Percentiles rank a stretch among this genome's conserved stretches.
Conservation (phyloP, 1,140 invertebrate genomes). For the Drosophila willistoni region DNA sequence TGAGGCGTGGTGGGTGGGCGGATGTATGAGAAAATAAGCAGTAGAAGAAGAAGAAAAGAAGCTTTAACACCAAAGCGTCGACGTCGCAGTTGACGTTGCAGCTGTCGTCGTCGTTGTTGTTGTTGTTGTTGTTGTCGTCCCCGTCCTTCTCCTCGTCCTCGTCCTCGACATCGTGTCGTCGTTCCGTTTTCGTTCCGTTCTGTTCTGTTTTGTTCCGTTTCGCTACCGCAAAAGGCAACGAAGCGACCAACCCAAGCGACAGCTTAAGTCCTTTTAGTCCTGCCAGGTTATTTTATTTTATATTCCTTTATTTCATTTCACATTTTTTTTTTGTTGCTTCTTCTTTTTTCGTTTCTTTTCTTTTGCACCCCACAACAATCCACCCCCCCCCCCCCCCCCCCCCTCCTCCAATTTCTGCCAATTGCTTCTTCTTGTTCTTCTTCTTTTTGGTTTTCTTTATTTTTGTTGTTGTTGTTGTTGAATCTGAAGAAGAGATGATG, state of each 20-base stretch:
- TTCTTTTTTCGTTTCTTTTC: slow-evolving; percentile 28
- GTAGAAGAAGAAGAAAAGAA: slow-evolving; percentile 28
- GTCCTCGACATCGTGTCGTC: neutral
- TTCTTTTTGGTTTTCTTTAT: neutral
- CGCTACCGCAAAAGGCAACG: slow-evolving; percentile 21
- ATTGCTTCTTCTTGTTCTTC: neutral
- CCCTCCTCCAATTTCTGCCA: neutral
- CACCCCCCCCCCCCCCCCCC: no score
- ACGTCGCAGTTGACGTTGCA: slow-evolving; percentile 1
- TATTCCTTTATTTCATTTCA: slow-evolving; percentile 14
- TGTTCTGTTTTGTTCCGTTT: neutral
- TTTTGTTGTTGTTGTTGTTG: slow-evolving; percentile 20
- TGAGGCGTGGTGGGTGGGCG: neutral
- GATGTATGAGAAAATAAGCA: neutral
- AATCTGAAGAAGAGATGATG: slow-evolving; percentile 18
- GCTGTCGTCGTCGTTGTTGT: neutral
- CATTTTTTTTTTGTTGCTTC: slow-evolving; percentile 18
- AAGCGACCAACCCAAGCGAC: slow-evolving; percentile 25
- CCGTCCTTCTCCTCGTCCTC: neutral
- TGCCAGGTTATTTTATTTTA: slow-evolving; percentile 22
- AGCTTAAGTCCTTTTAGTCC: slow-evolving; percentile 24
- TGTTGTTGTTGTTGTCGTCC: neutral
- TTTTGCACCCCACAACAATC: slow-evolving; percentile 4
- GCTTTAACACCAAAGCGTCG: slow-evolving; percentile 32
- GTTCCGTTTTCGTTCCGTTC: slow-evolving; percentile 8